These are phyloP conservation scores for Babyrousa celebensis DNA, from an alignment of 2,797 vertebrate species.

Conservation along the genomic window DNA sequence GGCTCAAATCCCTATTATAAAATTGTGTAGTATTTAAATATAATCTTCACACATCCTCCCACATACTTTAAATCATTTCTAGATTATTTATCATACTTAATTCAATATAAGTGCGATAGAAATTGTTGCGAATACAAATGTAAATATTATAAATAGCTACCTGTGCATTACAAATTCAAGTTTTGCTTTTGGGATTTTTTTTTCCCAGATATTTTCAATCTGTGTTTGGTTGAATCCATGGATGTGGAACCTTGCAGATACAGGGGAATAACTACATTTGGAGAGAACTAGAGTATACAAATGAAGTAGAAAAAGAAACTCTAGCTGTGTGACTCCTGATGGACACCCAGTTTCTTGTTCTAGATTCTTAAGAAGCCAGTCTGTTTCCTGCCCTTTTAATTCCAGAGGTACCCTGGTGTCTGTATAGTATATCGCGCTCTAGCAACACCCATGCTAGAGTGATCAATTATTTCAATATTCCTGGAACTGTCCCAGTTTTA, in stretches of 20 bases:
- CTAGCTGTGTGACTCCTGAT: neutral
- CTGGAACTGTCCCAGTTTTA: neutral
- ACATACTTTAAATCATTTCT: neutral
- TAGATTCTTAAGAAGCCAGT: neutral
- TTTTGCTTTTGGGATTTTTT: neutral
- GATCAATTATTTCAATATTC: neutral
- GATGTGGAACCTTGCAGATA: neutral
- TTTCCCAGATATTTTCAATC: neutral
- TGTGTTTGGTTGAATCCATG: neutral
- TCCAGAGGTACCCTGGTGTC: neutral
- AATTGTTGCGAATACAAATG: neutral
- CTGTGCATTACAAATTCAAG: neutral
- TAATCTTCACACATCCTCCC: no score
- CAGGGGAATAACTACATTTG: neutral
- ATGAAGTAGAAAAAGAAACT: neutral
- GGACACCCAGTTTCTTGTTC: neutral
- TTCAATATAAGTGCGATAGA: neutral
- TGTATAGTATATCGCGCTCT: neutral
- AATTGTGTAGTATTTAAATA: neutral
- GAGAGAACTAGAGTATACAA: neutral
- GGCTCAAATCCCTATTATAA: neutral
- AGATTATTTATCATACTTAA: neutral
- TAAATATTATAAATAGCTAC: neutral
- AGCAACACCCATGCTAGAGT: neutral
- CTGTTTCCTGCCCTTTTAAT: neutral